Evolutionary conservation across 2,888 invertebrate species (phyloP), one percentile per base, ranked within the genome.

Genomic region (Andrena hattorfiana): DNA sequence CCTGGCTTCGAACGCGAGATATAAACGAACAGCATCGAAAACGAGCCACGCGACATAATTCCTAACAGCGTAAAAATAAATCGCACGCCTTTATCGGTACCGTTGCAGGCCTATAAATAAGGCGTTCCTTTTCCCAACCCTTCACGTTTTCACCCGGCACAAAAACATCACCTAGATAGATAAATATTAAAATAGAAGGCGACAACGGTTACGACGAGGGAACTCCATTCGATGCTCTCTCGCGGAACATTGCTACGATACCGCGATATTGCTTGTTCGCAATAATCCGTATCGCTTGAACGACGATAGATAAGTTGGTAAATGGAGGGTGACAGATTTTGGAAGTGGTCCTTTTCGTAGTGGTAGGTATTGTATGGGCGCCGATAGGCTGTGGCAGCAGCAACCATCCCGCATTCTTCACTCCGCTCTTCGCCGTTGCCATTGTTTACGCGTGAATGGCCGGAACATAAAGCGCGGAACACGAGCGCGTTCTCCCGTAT

Each of bases 401-500:
- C 59, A 49, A 73, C 59, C 64, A 77, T 82, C 77, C 86, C 83
- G 83, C 83, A 83, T 87, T 84, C 87, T 72, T 79, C 78, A 63
- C 62, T 59, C 73, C 51, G 83, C 62, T 59, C 73, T 63, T 77
- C 77, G 16, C 60, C 48, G 72, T 84, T 87, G 86, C 16, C 86
- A 89, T 91, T 89, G 91, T 91, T 91, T 90, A 90, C 87, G 89
- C 89, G 86, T 86, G 87, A 89, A 87, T 87, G 84, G 81, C 69
- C 78, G 73, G 67, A 49, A 84, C 87, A 91, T 90, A 92, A 91
- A 91, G 86, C 81, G 91, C 89, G 87, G 20, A 35, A 91, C 87
- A 89, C 86, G 89, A 90, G 90, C 84, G 89, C 89, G 90, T 91
- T 90, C 90, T 90, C 84, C 49, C 23, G 48, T 54, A 28, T 56